Percentiles rank a stretch among this genome's conserved stretches.
Conservation (phyloP, 2,797 vertebrate species). For the Amphiprion clarkii region DNA sequence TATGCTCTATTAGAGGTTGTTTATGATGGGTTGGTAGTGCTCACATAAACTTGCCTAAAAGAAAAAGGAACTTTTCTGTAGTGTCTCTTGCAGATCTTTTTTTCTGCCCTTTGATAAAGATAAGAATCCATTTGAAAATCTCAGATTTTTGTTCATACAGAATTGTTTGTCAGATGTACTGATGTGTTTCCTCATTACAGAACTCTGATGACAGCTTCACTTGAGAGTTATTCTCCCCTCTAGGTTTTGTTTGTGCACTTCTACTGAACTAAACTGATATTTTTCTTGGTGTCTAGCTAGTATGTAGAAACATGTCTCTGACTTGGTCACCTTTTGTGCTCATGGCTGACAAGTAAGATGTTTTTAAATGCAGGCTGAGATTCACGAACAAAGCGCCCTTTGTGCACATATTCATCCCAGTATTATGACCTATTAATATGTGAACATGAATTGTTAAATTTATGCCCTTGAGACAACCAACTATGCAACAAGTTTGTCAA, state of each 20-base stretch:
- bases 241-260: background rate
- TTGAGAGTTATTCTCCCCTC: background rate
- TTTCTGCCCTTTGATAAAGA: background rate
- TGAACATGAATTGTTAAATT: conserved; percentile 1
- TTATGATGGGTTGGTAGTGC: background rate
- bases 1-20: background rate
- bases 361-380: conserved; percentile 1
- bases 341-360: background rate
- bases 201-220: background rate
- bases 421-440: conserved; percentile 7
- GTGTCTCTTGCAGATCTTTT: background rate
- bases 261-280: background rate
- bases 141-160: background rate
- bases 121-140: background rate
- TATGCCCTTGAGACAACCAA: background rate
- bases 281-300: background rate
- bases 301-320: background rate
- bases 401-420: background rate
- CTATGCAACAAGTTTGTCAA: background rate
- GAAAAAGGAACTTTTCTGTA: background rate
- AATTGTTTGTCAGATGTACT: background rate
- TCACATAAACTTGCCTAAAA: background rate
- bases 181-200: background rate
- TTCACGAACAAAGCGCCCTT: background rate
- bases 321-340: background rate